Evolutionary conservation across 2,797 vertebrate species (phyloP).

Genomic region (Cyclopterus lumpus): DNA sequence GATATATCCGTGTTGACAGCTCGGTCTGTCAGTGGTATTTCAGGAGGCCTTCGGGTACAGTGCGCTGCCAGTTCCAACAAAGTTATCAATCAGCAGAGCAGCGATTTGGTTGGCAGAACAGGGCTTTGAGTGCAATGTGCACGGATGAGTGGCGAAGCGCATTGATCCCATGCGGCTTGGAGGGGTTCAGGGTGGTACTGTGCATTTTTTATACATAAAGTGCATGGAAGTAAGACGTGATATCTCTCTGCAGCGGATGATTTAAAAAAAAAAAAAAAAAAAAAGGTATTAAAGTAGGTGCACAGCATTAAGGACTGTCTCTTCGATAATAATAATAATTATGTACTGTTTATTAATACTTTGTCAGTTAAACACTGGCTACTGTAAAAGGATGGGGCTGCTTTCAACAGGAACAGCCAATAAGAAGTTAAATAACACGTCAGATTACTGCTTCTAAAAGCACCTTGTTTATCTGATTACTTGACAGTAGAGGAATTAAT

Average conservation of each 20-base stretch:
- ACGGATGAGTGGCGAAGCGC: slow-evolving; percentile 75
- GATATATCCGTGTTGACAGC: slow-evolving; percentile 68
- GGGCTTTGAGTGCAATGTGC: slow-evolving; percentile 76
- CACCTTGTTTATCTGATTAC: slow-evolving; percentile 9
- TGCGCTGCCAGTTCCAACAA: slow-evolving; percentile 77
- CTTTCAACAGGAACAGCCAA: slow-evolving; percentile 20
- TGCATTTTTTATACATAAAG: slow-evolving; percentile 62
- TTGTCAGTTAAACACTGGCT: slow-evolving; percentile 17
- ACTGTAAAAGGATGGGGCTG: neutral
- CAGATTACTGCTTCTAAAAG: neutral
- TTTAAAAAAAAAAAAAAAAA: too few relatives aligned
- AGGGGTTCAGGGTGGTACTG: slow-evolving; percentile 51
- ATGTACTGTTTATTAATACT: slow-evolving; percentile 28
- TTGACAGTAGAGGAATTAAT: neutral
- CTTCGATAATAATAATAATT: slow-evolving; percentile 17
- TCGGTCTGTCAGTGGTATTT: slow-evolving; percentile 66
- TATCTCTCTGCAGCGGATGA: slow-evolving; percentile 26
- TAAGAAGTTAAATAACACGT: slow-evolving; percentile 5
- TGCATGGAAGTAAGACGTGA: slow-evolving; percentile 10
- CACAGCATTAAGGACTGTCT: slow-evolving; percentile 6
- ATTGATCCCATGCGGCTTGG: slow-evolving; percentile 75
- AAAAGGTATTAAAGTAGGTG: neutral
- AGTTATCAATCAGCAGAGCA: slow-evolving; percentile 82
- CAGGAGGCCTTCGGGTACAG: slow-evolving; percentile 76
- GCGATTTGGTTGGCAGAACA: slow-evolving; percentile 84